phyloP scores from a whole-genome alignment of 2,797 vertebrate species.

The Poecilia velifera region DNA sequence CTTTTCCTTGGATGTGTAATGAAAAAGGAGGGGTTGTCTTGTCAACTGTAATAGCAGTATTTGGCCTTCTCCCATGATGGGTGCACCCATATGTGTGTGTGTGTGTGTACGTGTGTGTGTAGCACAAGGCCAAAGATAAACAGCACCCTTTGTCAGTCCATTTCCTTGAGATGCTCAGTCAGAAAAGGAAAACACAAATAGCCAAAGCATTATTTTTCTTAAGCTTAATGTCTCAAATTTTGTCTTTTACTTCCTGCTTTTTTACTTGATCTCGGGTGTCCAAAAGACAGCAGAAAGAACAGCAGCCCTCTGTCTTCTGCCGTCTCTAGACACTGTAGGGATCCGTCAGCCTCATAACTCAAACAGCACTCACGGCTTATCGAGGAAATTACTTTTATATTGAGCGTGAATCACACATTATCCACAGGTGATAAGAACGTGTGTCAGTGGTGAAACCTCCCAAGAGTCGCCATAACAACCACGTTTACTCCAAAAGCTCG shows the following conservation, averaged over 20 bases:
- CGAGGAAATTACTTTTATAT: neutral
- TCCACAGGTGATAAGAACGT: neutral
- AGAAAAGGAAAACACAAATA: constrained; percentile 12
- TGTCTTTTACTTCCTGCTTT: constrained; percentile 13
- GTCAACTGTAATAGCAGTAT: constrained; percentile 56
- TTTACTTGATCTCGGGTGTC: constrained; percentile 29
- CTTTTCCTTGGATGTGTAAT: constrained; percentile 44
- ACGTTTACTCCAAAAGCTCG: neutral
- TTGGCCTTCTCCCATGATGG: constrained; percentile 52
- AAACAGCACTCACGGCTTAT: neutral
- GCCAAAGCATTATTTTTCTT: constrained; percentile 24
- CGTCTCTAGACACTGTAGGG: constrained; percentile 6
- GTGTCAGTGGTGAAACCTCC: neutral
- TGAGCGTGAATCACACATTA: neutral
- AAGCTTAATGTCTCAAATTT: constrained; percentile 20
- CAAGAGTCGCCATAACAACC: neutral
- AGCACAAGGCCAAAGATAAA: constrained; percentile 44
- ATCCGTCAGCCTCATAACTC: neutral
- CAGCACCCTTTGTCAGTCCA: constrained; percentile 43
- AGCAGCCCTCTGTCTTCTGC: constrained; percentile 23
- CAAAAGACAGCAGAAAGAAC: neutral
- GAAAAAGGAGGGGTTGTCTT: constrained; percentile 60
- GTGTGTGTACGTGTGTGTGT: constrained; percentile 18
- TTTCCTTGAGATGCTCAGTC: constrained; percentile 42
- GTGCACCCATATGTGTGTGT: constrained; percentile 17